Conservation (phyloP, 2,113 vertebrate genomes). For the Isichthys henryi region DNA sequence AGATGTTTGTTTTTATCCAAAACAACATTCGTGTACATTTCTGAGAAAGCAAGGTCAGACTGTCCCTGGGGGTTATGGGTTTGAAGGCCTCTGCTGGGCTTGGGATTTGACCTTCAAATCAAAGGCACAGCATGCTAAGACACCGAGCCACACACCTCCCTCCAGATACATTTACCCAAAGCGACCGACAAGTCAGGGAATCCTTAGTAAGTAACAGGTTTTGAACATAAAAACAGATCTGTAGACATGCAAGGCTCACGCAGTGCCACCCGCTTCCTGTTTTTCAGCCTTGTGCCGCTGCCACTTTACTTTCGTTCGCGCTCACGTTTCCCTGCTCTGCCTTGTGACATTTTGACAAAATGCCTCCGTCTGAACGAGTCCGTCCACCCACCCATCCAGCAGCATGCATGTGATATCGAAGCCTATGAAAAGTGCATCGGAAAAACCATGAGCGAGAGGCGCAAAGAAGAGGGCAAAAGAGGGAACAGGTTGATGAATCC, state of each 20-base stretch:
- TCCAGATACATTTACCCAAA: neutral
- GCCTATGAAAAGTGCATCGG: neutral
- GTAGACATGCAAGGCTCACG: neutral
- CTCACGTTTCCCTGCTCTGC: neutral
- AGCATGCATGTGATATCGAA: neutral
- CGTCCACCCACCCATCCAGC: neutral
- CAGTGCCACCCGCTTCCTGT: neutral
- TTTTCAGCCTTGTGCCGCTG: neutral
- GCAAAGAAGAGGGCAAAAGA: neutral
- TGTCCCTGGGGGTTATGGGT: neutral
- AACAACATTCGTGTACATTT: neutral
- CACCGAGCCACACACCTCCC: neutral
- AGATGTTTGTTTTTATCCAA: neutral
- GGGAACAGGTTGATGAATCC: neutral
- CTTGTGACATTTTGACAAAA: conserved; percentile 2
- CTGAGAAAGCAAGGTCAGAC: neutral
- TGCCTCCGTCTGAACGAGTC: neutral
- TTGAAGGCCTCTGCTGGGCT: neutral
- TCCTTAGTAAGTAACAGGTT: neutral
- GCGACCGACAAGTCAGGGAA: neutral
- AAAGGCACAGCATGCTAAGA: neutral
- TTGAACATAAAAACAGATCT: neutral
- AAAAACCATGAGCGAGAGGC: neutral
- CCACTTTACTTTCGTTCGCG: neutral
- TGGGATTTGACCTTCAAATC: neutral